Percentiles rank a stretch among this genome's conserved stretches.
phyloP scores from a whole-genome alignment of 2,888 invertebrate genomes.

The Agriopis aurantiaria region DNA sequence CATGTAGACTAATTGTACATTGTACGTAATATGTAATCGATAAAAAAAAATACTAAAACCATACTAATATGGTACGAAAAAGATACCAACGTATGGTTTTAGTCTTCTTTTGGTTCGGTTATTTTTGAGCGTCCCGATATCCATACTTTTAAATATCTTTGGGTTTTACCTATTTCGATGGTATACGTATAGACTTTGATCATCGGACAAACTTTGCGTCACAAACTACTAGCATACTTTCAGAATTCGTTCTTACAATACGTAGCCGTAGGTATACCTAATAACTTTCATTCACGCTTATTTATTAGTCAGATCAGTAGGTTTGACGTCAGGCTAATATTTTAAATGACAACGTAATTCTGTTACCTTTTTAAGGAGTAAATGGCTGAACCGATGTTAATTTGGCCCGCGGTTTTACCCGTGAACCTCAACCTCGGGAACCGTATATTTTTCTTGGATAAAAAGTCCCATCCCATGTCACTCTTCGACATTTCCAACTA shows the following conservation, averaged over 20 bases:
- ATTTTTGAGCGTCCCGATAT: background rate
- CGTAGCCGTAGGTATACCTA: background rate
- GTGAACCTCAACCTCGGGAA: background rate
- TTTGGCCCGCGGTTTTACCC: background rate
- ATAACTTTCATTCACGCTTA: background rate
- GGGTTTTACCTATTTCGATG: conserved; percentile 13
- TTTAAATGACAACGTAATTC: background rate
- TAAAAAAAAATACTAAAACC: too few species aligned
- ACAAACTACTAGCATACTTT: background rate
- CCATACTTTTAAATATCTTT: too few species aligned
- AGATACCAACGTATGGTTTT: too few species aligned
- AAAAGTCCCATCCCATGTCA: too few species aligned
- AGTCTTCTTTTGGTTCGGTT: background rate
- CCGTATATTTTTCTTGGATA: too few species aligned
- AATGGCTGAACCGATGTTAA: background rate
- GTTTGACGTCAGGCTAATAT: background rate
- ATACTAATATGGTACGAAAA: too few species aligned
- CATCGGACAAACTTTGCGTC: conserved; percentile 3
- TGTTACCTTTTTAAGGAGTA: background rate
- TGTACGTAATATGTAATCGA: too few species aligned
- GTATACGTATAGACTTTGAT: background rate
- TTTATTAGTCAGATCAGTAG: background rate
- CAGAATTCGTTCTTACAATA: background rate
- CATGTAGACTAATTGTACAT: too few species aligned
- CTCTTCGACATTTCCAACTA: too few species aligned